Evolutionary conservation across 2,888 invertebrate species (phyloP).

Genomic region (Euspilapteryx auroguttella): DNA sequence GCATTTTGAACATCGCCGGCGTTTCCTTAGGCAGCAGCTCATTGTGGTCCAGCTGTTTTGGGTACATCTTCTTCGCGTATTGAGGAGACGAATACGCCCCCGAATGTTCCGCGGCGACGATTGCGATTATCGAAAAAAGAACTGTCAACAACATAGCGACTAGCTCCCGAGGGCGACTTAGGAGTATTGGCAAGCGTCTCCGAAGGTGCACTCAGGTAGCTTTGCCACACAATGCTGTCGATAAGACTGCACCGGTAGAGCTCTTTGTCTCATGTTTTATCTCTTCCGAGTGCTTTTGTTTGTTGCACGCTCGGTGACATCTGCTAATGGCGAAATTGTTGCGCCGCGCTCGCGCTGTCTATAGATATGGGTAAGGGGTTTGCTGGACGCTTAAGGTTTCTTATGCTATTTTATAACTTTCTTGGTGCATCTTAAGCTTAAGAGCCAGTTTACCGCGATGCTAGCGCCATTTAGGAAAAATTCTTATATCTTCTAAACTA

Average conservation of each 20-base stretch:
- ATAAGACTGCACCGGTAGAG: conserved; percentile 16
- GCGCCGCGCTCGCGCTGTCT: conserved; percentile 20
- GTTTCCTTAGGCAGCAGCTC: conserved; percentile 31
- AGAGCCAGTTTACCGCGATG: no score
- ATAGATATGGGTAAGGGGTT: neutral
- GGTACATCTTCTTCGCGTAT: conserved; percentile 52
- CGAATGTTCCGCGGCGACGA: conserved; percentile 27
- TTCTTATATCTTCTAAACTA: no score
- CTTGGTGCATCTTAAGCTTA: no score
- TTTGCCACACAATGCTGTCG: conserved; percentile 3
- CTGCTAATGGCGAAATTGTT: conserved; percentile 20
- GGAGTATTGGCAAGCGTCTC: conserved; percentile 13
- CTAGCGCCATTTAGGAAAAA: no score
- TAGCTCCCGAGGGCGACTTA: no score
- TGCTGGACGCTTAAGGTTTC: neutral
- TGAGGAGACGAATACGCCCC: conserved; percentile 57
- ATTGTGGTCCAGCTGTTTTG: conserved; percentile 29
- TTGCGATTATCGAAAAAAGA: conserved; percentile 13
- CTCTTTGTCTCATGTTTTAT: conserved; percentile 37
- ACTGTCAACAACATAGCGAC: no score
- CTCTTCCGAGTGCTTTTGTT: conserved; percentile 52
- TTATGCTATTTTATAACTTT: no score
- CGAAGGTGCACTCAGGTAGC: neutral
- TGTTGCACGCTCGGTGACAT: conserved; percentile 46
- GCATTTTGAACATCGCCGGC: conserved; percentile 21